Conservation (phyloP, 2,888 invertebrate species). For the Globia sparganii region DNA sequence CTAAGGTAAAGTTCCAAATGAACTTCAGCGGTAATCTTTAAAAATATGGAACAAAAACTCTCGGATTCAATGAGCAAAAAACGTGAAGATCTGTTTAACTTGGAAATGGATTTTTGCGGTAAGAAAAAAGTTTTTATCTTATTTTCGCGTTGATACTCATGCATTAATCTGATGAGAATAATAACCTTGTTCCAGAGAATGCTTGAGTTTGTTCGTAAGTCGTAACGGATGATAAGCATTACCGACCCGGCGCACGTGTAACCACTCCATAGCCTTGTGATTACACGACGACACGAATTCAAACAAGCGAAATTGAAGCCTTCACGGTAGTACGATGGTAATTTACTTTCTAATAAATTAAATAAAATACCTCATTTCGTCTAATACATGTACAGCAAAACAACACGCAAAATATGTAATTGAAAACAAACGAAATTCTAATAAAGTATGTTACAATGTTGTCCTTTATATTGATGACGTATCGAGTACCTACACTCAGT, state of each 20-base stretch:
- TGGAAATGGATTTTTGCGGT: slow-evolving; percentile 87
- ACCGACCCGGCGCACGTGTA: slow-evolving; percentile 34
- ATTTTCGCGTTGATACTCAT: slow-evolving; percentile 77
- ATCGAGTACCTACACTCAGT: slow-evolving; percentile 11
- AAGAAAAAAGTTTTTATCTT: slow-evolving; percentile 81
- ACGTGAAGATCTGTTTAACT: slow-evolving; percentile 84
- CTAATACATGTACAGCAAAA: slow-evolving; percentile 53
- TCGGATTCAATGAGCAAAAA: slow-evolving; percentile 82
- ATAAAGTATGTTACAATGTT: slow-evolving; percentile 28
- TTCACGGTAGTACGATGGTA: slow-evolving; percentile 42
- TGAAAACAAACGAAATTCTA: slow-evolving; percentile 30
- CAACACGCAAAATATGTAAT: slow-evolving; percentile 34
- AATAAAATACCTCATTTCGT: slow-evolving; percentile 58
- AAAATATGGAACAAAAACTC: slow-evolving; percentile 78
- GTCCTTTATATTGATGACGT: slow-evolving; percentile 12
- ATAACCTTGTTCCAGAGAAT: slow-evolving; percentile 50
- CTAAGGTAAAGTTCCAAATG: slow-evolving; percentile 73
- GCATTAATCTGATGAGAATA: slow-evolving; percentile 82
- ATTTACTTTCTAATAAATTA: slow-evolving; percentile 60
- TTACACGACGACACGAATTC: slow-evolving; percentile 42
- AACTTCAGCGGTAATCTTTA: slow-evolving; percentile 73
- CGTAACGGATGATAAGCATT: slow-evolving; percentile 41
- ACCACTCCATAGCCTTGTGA: slow-evolving; percentile 35
- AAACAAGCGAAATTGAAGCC: slow-evolving; percentile 59
- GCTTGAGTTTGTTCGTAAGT: slow-evolving; percentile 20